These are phyloP conservation scores for Leptopilina drosophilae DNA, from an alignment of 2,888 invertebrate genomes.

Conservation along the genomic window DNA sequence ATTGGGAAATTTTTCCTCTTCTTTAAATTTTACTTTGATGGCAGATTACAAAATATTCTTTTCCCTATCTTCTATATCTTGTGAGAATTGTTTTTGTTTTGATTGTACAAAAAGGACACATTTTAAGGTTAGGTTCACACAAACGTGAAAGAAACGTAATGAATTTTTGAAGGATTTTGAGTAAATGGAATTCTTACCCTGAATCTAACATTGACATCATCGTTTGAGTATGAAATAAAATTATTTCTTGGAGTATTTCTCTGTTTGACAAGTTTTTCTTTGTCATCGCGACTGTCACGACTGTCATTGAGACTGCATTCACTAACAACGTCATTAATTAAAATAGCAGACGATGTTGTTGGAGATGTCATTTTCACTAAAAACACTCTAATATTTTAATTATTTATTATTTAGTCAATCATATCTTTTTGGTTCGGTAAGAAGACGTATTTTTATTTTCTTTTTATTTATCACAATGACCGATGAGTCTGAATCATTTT, in stretches of 20 bases:
- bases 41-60: too few relatives aligned
- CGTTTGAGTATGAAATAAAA: constrained; percentile 70
- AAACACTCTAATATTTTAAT: not conserved
- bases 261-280: constrained; percentile 61
- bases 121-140: constrained; percentile 33
- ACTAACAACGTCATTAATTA: constrained; percentile 42
- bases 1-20: too few relatives aligned
- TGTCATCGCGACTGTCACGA: constrained; percentile 44
- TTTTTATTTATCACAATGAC: constrained; percentile 6
- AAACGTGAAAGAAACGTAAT: not conserved
- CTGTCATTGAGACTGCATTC: constrained; percentile 45
- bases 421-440: not conserved
- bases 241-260: constrained; percentile 70
- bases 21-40: too few relatives aligned
- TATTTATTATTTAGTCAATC: not conserved
- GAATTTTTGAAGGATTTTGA: too few relatives aligned
- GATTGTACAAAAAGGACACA: constrained; percentile 2
- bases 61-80: not conserved
- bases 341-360: constrained; percentile 7
- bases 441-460: not conserved
- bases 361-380: constrained; percentile 13
- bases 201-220: constrained; percentile 66
- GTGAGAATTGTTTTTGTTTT: not conserved
- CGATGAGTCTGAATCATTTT: not conserved
- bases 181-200: constrained; percentile 62